Base-by-base conservation (phyloP, 2,888 invertebrate species). In the Heterodera filipjevi region DNA sequence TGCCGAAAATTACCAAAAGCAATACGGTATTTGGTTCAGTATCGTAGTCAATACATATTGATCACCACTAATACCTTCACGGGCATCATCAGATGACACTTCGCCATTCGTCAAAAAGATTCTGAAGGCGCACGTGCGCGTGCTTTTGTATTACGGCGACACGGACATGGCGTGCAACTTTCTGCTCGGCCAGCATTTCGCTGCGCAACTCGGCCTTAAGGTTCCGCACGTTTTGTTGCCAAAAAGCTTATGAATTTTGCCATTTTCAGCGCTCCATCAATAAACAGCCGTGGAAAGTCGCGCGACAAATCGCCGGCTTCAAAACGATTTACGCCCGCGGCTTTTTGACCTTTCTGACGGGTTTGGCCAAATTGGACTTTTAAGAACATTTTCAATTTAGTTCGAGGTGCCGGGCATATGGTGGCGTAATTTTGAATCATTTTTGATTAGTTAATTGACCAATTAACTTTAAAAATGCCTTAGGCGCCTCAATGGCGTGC, bases 281-380 rank as follows among this genome's bases (percentile, higher is more conserved):
- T 76, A 88, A 88, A 82, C 86, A 86, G 32, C 87, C 89, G 32
- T 90, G 90, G 90, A 87, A 87, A 79, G 87, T 82, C 80, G 87
- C 88, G 80, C 79, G 85, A 30, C 90, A 90, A 82, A 86, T 90
- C 71, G 90, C 89, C 76, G 90, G 90, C 27, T 90, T 88, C 85
- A 87, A 88, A 71, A 89, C 89, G 10, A 82, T 86, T 70, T 90
- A 87, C 82, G 77, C 71, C n/a, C 82, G 86, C 33, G 88, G 88
- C 14, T 59, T 59, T 59, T 82, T 88, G 59, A 86, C 86, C 44
- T 88, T 83, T 83, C 49, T 87, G 33, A 86, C 86, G 19, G 66
- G 75, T 64, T 33, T 71, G 5, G 22, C 19, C n/a, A 35, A 19
- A 33, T 49, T 19, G 14, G 19, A 3, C 14, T 16, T 14, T 0